Conservation (phyloP, 1,140 invertebrate genomes). For the Marisa cornuarietis region DNA sequence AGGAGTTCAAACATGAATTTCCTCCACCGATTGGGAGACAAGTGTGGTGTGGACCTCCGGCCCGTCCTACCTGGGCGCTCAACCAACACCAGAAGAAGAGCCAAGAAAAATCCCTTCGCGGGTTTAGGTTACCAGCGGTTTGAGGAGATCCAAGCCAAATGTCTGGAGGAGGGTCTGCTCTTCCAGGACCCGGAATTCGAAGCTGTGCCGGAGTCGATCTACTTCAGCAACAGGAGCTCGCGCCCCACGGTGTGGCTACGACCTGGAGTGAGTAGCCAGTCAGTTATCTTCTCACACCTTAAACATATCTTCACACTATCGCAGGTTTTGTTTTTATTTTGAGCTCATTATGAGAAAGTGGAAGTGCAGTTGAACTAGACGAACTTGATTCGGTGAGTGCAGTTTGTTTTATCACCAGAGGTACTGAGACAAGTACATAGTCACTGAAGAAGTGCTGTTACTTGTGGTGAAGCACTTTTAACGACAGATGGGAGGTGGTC, state of each 20-base stretch:
- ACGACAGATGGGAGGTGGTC: no score
- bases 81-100: conserved; percentile 2
- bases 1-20: conserved; percentile 4
- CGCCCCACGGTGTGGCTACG: conserved; percentile 60
- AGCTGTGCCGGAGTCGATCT: conserved; percentile 54
- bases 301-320: no score
- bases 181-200: conserved; percentile 65
- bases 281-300: background rate
- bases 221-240: conserved; percentile 52
- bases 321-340: background rate
- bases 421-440: no score
- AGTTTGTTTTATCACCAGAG: no score
- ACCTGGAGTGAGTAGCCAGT: conserved; percentile 51
- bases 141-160: conserved; percentile 53
- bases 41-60: conserved; percentile 6
- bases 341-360: background rate
- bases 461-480: no score
- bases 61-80: background rate
- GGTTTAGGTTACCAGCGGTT: conserved; percentile 53
- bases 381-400: no score
- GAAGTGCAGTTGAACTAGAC: no score
- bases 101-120: conserved; percentile 52
- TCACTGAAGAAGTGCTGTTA: no score
- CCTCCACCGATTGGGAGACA: background rate
- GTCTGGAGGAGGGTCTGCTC: conserved; percentile 50